Evolutionary conservation across 2,888 invertebrate genomes (phyloP).

Genomic region (Hoplodrina blanda): DNA sequence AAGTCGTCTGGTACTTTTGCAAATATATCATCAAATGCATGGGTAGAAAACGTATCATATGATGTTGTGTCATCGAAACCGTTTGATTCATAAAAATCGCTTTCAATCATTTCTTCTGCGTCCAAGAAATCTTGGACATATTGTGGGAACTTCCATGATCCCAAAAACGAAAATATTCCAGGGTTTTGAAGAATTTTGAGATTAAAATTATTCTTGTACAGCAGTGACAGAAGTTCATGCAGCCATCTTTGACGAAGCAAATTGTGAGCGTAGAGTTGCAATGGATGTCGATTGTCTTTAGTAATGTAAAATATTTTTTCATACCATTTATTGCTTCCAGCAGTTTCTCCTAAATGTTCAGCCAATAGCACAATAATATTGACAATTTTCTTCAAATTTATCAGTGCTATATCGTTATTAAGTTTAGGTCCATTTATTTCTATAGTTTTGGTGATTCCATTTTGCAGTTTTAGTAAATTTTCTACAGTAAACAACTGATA

Average conservation of each 20-base stretch:
- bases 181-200: conserved; percentile 30
- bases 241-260: conserved; percentile 54
- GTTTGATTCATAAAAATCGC: not conserved
- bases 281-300: conserved; percentile 14
- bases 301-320: conserved; percentile 37
- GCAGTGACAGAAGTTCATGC: conserved; percentile 49
- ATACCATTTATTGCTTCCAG: conserved; percentile 33
- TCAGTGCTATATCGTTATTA: conserved; percentile 16
- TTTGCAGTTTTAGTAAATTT: conserved; percentile 29
- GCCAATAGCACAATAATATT: conserved; percentile 28
- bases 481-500: conserved; percentile 36
- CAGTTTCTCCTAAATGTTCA: conserved; percentile 3
- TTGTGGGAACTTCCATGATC: conserved; percentile 37
- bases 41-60: not conserved
- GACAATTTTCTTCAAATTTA: conserved; percentile 27
- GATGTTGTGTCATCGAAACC: not conserved
- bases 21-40: conserved; percentile 20
- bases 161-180: conserved; percentile 24
- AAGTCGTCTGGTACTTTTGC: not conserved
- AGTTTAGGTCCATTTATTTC: not conserved
- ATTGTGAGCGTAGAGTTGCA: conserved; percentile 34
- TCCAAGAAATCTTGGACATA: conserved; percentile 20
- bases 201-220: conserved; percentile 39
- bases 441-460: conserved; percentile 7
- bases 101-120: not conserved